Conservation (phyloP, 23 tunicate genomes). For the Oikopleura vanhoeffeni region DNA sequence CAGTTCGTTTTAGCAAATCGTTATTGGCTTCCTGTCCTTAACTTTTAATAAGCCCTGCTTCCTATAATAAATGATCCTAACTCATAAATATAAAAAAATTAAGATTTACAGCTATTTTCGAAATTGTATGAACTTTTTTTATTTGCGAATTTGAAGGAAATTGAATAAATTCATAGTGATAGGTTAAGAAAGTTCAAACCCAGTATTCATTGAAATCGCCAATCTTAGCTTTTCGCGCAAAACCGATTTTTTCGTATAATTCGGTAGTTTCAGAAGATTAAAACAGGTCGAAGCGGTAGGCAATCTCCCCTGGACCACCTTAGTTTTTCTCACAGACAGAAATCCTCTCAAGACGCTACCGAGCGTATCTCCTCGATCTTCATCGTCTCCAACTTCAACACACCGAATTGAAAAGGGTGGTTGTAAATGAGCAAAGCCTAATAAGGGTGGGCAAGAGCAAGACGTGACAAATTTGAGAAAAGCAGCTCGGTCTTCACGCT, state of each 20-base stretch:
- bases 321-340: constrained; percentile 23
- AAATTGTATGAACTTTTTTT: too few species aligned
- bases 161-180: too few species aligned
- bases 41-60: too few species aligned
- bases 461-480: constrained; percentile 92
- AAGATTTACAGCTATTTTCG: too few species aligned
- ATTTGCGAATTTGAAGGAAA: too few species aligned
- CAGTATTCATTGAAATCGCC: constrained; percentile 81
- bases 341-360: constrained; percentile 79
- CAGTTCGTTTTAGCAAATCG: too few species aligned
- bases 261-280: constrained; percentile 75
- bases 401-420: constrained; percentile 93
- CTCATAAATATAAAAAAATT: too few species aligned
- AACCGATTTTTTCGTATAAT: constrained; percentile 70
- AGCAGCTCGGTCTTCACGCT: constrained; percentile 43
- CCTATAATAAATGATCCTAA: too few species aligned
- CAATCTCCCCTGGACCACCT: constrained; percentile 19
- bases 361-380: constrained; percentile 80
- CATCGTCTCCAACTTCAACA: constrained; percentile 88
- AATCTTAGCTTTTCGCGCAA: constrained; percentile 62
- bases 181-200: constrained; percentile 76
- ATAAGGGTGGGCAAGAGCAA: constrained; percentile 80
- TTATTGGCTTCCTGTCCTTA: too few species aligned
- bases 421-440: constrained; percentile 72
- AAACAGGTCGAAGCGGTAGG: constrained; percentile 98